These are phyloP conservation scores for Stratiomys singularior DNA, from an alignment of 2,888 invertebrate species.

Conservation along the genomic window DNA sequence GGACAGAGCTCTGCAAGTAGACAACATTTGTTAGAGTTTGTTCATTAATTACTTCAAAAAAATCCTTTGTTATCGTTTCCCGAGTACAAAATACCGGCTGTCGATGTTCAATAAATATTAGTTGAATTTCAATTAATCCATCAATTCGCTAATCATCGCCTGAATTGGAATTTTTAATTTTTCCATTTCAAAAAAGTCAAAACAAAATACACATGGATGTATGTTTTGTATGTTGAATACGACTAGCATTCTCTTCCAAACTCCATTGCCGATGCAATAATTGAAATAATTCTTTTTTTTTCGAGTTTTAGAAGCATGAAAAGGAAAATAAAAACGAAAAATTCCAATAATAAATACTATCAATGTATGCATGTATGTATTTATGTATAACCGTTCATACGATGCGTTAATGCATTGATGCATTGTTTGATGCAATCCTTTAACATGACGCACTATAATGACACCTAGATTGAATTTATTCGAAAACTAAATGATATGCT, in stretches of 20 bases:
- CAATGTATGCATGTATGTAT: background rate
- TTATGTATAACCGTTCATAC: constrained; percentile 2
- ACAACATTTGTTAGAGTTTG: no score
- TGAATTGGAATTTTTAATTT: background rate
- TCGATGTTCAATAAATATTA: no score
- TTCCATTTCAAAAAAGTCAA: constrained; percentile 41
- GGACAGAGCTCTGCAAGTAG: background rate
- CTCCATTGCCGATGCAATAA: constrained; percentile 10
- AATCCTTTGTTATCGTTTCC: no score
- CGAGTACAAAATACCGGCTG: no score
- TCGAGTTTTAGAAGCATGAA: background rate
- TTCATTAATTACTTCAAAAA: no score
- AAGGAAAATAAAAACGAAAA: no score
- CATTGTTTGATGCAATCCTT: background rate
- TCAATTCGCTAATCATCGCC: no score
- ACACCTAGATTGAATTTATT: constrained; percentile 10
- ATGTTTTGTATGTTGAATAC: constrained; percentile 2
- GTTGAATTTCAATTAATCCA: no score
- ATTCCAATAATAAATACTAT: no score
- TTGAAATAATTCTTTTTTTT: background rate
- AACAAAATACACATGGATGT: constrained; percentile 44
- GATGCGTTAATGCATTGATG: background rate
- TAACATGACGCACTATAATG: background rate
- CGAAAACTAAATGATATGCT: background rate
- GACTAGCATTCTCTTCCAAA: background rate